phyloP scores from a whole-genome alignment of 2,113 vertebrate species.

The Onychostruthus taczanowskii region DNA sequence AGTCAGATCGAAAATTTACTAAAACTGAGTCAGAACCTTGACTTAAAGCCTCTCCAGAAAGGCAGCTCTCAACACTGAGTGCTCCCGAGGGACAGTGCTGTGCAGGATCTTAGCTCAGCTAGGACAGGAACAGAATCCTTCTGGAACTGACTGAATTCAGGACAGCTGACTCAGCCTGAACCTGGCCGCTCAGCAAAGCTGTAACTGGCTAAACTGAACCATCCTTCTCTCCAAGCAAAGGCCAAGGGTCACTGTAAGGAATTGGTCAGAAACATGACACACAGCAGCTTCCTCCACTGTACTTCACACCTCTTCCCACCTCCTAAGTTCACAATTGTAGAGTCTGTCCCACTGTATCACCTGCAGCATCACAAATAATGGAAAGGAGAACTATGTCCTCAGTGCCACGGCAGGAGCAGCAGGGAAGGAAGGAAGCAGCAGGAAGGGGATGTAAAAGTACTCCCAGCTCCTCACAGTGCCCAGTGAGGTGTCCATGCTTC shows the following conservation, averaged over 20 bases:
- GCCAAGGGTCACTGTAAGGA: neutral
- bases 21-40: neutral
- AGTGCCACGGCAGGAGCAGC: neutral
- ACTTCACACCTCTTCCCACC: neutral
- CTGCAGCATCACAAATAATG: neutral
- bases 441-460: neutral
- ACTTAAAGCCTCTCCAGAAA: neutral
- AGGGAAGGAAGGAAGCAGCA: neutral
- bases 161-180: neutral
- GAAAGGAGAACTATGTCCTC: neutral
- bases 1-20: neutral
- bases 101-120: neutral
- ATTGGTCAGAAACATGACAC: neutral
- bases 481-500: neutral
- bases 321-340: neutral
- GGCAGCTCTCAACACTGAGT: accelerated
- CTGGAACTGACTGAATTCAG: neutral
- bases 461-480: neutral
- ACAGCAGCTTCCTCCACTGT: neutral
- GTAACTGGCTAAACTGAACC: neutral
- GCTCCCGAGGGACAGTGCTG: accelerated
- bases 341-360: neutral
- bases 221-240: neutral
- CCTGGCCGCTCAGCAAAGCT: neutral
- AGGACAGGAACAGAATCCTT: neutral